Base-by-base conservation (phyloP, 2,888 invertebrate genomes). In the Drosophila meridiana region DNA sequence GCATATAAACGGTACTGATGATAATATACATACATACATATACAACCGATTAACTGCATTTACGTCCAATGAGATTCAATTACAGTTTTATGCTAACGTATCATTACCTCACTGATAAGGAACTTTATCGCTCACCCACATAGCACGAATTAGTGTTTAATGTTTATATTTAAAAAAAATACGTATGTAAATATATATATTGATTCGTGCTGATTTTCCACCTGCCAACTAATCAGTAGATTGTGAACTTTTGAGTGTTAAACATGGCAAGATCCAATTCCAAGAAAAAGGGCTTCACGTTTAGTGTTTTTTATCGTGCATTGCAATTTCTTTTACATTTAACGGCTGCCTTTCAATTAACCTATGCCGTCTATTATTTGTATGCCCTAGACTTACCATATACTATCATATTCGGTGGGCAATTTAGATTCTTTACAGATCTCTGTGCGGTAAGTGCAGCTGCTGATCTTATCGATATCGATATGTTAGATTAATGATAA, bases 401-500 rank as follows among this genome's bases (percentile, higher is more conserved):
- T 42, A 11, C 30, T 20, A n/a, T n/a, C 42, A 3, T 30, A 4
- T 56, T 56, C 42, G 56, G 56, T 6, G 56, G 56, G n/a, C 36
- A 56, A 42, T 56, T 42, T 32, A 56, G 42, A 42, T 56, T 32
- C 32, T 20, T 56, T 32, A 56, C 56, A 30, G 42, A 42, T 56
- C 40, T 56, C n/a, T 56, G 56, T 42, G 56, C 56, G 56, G 56
- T 56, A 42, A 56, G 56, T 38, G 20, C 34, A 40, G 30, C 9
- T 50, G 32, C 36, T 14, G 13, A 53, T 26, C 3, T 13, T 53
- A 36, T 11, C 48, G 4, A 50, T 50, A 50, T n/a, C 30, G 3
- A 30, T 14, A 14, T 28, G 47, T 6, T 47, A 30, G 14, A 9
- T 30, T 14, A n/a, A n/a, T 2, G 32, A 32, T 20, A 50, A 11